Evolutionary conservation across 2,797 vertebrate species (phyloP), one percentile per base, ranked within the genome.

Genomic region (Myoxocephalus aenaeus): DNA sequence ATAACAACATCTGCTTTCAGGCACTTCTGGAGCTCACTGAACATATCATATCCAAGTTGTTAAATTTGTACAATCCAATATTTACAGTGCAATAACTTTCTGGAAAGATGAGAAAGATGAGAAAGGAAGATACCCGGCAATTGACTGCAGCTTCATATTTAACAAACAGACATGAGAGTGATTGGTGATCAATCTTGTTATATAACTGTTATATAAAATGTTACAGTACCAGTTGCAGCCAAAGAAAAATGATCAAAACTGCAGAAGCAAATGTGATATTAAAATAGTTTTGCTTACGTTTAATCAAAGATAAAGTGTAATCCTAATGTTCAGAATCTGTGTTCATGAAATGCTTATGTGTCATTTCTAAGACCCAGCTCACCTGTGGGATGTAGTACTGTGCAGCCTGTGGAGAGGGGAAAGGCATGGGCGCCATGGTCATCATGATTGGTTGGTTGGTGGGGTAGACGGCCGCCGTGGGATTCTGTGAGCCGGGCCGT

Each of bases 311-410:
- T 7, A 48, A 58, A 18, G n/a, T 10, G 0, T 27, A 34, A 44
- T 44, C n/a, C 36, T 44, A 18, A 62, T 25, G 12, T 68, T 29
- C n/a, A 20, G 0, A 65, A 32, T 65, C 12, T 44, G 12, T 42
- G 10, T 14, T 51, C 0, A 3, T 11, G 22, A 18, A 51, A 18
- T 0, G 2, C 32, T 50, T 51, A 3, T 3, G 18, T 8, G 18
- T 48, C 1, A 14, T 10, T 25, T 20, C 27, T 40, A 38, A 42
- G 48, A 11, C 1, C 13, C 4, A 4, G 14, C 36, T 92, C 93
- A 98, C 98, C 98, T 98, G 98, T 63, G 96, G 96, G 86, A 99
- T 99, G 91, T 98, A 99, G 96, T 99, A 99, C 92, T 98, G 98
- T 81, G 97, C 94, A 38, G 97, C 95, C 94, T 98, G 98, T 62